Evolutionary conservation across 2,113 vertebrate genomes (phyloP), one percentile per base, ranked within the genome.

Genomic region (Myotis yumanensis): DNA sequence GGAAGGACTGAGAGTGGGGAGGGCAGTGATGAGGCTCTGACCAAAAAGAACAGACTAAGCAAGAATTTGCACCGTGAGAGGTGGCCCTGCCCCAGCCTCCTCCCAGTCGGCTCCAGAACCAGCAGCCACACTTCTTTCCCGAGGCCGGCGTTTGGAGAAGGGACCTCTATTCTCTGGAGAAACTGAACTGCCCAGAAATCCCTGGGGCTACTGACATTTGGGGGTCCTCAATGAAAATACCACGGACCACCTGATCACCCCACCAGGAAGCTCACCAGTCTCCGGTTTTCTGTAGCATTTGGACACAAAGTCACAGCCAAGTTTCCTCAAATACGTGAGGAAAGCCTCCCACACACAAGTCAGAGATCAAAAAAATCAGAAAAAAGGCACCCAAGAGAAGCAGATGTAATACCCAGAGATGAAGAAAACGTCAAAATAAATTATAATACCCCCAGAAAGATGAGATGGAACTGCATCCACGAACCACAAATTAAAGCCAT

Each of bases 371-470:
- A 80, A 81, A 32, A 46, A 51, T 62, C 8, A 59, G 52, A 51
- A 66, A 71, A 77, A 88, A 79, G 43, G 7, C 43, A 28, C n/a
- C 28, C 51, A 51, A 20, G 68, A 59, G 64, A 8, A 93, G 51
- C 64, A 71, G 30, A 86, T 51, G 46, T n/a, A 62, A 69, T 51
- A n/a, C 35, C 52, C 17, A 82, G 52, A 88, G 52, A 73, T n/a
- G 88, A 81, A 88, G 75, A 87, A 80, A 72, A 51, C n/a, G 43
- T 88, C 54, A 73, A 73, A 64, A 88, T 52, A 79, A 87, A 80
- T 79, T 20, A 66, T 32, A 35, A 52, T 25, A 30, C 32, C 40
- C 10, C 80, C 66, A 18, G 52, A 40, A 64, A 79, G 23, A 72
- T 15, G 17, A 93, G 43, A 72, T 17, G 18, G 17, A 51, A 64